Percentiles rank a stretch among this genome's conserved stretches.
These are phyloP conservation scores for Cynocephalus volans DNA, from an alignment of 2,113 vertebrate species.

Conservation along the genomic window DNA sequence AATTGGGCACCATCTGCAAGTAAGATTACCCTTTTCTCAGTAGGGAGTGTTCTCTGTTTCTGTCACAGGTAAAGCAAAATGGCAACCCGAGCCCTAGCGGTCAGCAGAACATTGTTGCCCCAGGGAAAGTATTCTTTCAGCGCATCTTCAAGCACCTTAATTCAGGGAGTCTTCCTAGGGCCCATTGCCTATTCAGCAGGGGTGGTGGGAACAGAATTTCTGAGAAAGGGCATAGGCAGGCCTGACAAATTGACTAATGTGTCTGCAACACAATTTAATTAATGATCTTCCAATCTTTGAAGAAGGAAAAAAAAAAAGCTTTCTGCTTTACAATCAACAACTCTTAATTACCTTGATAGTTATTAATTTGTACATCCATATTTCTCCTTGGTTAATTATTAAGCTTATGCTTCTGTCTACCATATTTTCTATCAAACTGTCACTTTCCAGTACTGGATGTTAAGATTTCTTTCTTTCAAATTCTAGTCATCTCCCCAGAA, in stretches of 20 bases:
- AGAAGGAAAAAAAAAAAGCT: not conserved
- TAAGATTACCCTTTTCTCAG: not conserved
- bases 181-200: not conserved
- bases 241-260: not conserved
- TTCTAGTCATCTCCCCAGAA: not conserved
- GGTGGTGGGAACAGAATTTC: not conserved
- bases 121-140: not conserved
- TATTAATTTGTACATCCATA: slow-evolving; percentile 81
- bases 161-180: not conserved
- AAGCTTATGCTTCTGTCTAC: slow-evolving; percentile 28
- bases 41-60: not conserved
- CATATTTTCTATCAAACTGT: not conserved
- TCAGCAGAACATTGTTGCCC: not conserved
- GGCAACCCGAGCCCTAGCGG: not conserved
- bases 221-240: not conserved
- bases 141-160: not conserved
- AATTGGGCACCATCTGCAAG: not conserved
- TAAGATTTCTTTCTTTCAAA: slow-evolving; percentile 10
- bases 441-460: not conserved
- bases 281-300: not conserved
- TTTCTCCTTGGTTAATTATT: slow-evolving; percentile 78
- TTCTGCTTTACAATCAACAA: slow-evolving; percentile 36
- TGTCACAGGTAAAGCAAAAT: not conserved
- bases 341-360: slow-evolving; percentile 64
- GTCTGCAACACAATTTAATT: not conserved